Percentiles rank a stretch among this genome's conserved stretches.
phyloP scores from a whole-genome alignment of 37 sponge, comb jelly and placozoan species.

The Tethya wilhelma region DNA sequence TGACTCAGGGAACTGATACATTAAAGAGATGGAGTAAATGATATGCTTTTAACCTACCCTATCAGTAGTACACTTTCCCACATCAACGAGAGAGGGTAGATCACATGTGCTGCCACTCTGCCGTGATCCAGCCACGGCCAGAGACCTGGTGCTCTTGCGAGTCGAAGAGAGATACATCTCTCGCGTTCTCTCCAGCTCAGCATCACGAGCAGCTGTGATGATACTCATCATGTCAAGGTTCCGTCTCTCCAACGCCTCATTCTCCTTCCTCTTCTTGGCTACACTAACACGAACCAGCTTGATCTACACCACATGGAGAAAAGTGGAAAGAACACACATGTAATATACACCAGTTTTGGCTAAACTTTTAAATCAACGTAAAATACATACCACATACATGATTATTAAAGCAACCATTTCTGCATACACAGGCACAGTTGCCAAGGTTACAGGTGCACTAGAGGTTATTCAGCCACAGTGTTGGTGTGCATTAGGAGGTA shows the following conservation, averaged over 20 bases:
- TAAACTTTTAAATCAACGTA: too few species aligned
- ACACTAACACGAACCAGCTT: background rate
- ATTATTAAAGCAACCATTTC: too few species aligned
- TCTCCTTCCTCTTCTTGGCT: slow-evolving; percentile 26
- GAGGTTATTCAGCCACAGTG: background rate
- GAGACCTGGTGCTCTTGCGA: background rate
- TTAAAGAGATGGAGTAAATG: background rate
- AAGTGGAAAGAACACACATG: background rate
- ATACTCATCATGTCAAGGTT: slow-evolving; percentile 48
- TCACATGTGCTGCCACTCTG: background rate
- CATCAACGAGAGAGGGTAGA: slow-evolving; percentile 38
- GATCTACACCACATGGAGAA: slow-evolving; percentile 24
- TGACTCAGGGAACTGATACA: background rate
- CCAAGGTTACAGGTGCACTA: background rate
- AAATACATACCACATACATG: too few species aligned
- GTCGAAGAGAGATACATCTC: background rate
- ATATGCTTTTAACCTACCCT: background rate
- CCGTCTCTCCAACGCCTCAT: slow-evolving; percentile 37
- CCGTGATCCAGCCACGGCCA: background rate
- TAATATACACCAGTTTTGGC: background rate
- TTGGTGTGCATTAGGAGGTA: background rate
- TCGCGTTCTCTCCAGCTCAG: slow-evolving; percentile 22
- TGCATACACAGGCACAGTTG: background rate
- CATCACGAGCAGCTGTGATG: background rate
- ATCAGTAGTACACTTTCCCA: slow-evolving; percentile 25